Base-by-base conservation (phyloP, 2,113 vertebrate genomes). In the Gila orcuttii region DNA sequence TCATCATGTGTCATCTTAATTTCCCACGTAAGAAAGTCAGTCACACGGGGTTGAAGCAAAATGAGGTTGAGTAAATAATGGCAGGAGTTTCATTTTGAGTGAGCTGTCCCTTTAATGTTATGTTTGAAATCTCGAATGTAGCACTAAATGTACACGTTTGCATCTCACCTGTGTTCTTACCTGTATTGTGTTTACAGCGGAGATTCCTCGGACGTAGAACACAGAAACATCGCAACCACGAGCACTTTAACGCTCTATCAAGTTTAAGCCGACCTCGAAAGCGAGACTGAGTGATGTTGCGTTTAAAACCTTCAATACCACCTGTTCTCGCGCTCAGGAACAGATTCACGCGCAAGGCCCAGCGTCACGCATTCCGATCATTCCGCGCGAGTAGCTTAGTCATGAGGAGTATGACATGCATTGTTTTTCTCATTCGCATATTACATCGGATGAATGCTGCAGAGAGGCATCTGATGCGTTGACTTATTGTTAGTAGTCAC, bases 331-430 rank as follows among this genome's bases (percentile, higher is more conserved):
- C 9, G 52, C 33, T 45, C 57, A 19, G 36, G 21, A 71, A 73
- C 78, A 64, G 78, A 66, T 75, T 59, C 66, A 75, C 55, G 55
- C 33, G 10, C 42, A 21, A 74, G 11, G 69, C 69, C 60, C 6
- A 9, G 19, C 57, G 73, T 77, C 79, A 77, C 60, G 71, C 57
- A 86, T 75, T 75, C 85, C 79, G 79, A 59, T 36, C 80, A 33
- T 82, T 4, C 25, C 64, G 28, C 21, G 25, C 45, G 81, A 39
- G 6, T 2, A n/a, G 66, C 47, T n/a, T 9, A 83, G 66, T 57
- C 31, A 57, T 25, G 47, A 23, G 9, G 9, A 50, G 45, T 13
- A 57, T 83, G 47, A 73, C 31, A 42, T 73, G 0, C 19, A 73
- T 28, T 42, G 33, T 19, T 68, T 50, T 50, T 52, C 3, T 31